Evolutionary conservation across 2,113 vertebrate species (phyloP).

Genomic region (Mohoua ochrocephala): DNA sequence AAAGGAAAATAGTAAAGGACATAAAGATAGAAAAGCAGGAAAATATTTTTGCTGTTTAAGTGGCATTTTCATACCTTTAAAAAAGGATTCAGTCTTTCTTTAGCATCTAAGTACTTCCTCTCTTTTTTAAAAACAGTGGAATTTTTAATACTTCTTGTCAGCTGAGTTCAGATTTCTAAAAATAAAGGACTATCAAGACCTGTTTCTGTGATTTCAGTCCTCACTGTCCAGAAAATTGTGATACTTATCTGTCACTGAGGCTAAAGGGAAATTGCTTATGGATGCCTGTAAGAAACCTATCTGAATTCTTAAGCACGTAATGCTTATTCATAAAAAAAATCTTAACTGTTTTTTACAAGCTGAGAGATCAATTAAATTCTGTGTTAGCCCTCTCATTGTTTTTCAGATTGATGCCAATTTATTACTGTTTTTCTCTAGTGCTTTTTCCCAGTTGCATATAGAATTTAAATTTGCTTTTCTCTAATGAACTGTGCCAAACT

Average conservation of each 20-base stretch:
- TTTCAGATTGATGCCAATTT: background rate
- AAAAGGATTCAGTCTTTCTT: background rate
- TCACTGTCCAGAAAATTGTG: slow-evolving; percentile 1
- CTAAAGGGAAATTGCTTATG: background rate
- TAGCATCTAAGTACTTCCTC: background rate
- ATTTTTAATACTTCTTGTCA: background rate
- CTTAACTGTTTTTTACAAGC: background rate
- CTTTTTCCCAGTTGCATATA: background rate
- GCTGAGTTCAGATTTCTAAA: background rate
- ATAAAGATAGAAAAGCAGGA: background rate
- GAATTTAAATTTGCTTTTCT: background rate
- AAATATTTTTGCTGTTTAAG: background rate
- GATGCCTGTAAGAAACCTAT: background rate
- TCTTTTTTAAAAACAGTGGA: background rate
- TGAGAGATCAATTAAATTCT: background rate
- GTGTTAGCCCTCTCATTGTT: background rate
- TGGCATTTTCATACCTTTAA: background rate
- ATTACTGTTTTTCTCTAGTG: background rate
- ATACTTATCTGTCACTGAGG: background rate
- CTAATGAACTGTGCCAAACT: background rate
- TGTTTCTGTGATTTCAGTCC: background rate
- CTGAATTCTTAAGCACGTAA: background rate
- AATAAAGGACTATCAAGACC: background rate
- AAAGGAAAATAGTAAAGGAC: background rate
- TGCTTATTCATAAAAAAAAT: background rate